These are phyloP conservation scores for Paedocypris sp. DNA, from an alignment of 2,113 vertebrate genomes.

Conservation along the genomic window DNA sequence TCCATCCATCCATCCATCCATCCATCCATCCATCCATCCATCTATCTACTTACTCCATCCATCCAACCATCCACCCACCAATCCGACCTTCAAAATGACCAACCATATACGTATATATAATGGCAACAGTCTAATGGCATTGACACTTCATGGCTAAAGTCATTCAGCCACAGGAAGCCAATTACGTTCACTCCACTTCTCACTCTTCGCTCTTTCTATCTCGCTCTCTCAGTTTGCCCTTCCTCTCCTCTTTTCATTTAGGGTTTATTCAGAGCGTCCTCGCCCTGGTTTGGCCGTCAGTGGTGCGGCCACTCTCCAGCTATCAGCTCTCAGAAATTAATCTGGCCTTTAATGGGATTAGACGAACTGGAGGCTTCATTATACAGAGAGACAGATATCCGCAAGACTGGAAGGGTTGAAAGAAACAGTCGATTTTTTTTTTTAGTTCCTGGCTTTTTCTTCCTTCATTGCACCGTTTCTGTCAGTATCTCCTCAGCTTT, in stretches of 20 bases:
- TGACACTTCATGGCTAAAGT: slow-evolving; percentile 33
- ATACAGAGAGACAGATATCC: slow-evolving; percentile 34
- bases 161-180: slow-evolving; percentile 30
- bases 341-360: slow-evolving; percentile 65
- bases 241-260: slow-evolving; percentile 21
- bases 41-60: too few species aligned
- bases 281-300: not conserved
- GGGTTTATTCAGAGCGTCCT: not conserved
- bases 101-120: too few species aligned
- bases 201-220: not conserved
- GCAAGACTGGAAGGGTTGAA: slow-evolving; percentile 50
- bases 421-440: not conserved
- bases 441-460: slow-evolving; percentile 19
- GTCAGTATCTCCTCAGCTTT: slow-evolving; percentile 9
- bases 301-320: slow-evolving; percentile 44
- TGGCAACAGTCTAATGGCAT: slow-evolving; percentile 50
- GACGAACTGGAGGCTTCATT: slow-evolving; percentile 57
- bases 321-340: slow-evolving; percentile 58
- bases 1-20: too few species aligned
- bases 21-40: too few species aligned
- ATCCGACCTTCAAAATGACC: too few species aligned
- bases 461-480: slow-evolving; percentile 26
- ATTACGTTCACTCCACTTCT: not conserved
- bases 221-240: not conserved
- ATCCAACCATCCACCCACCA: too few species aligned